Evolutionary conservation across 2,888 invertebrate genomes (phyloP).

Genomic region (Lomographa bimaculata): DNA sequence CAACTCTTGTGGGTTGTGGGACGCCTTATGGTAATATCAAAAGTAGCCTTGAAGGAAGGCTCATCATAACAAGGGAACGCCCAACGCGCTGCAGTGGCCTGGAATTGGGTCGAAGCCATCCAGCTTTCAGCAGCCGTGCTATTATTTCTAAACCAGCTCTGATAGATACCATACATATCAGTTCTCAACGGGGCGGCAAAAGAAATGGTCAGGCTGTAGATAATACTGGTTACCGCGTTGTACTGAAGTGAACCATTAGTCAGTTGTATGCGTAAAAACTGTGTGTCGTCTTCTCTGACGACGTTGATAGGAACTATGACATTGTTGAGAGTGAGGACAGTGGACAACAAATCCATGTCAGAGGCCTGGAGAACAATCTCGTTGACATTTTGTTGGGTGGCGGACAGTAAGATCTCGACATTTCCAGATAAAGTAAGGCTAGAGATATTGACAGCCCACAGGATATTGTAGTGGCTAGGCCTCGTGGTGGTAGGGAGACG

Average conservation of each 20-base stretch:
- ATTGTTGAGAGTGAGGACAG: conserved; percentile 55
- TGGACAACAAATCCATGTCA: conserved; percentile 52
- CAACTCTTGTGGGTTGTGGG: conserved; percentile 72
- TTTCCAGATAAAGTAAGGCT: conserved; percentile 54
- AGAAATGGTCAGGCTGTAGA: conserved; percentile 49
- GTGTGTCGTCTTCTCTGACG: conserved; percentile 38
- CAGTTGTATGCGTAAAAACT: conserved; percentile 53
- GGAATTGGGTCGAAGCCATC: conserved; percentile 88
- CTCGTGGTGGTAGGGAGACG: conserved; percentile 74
- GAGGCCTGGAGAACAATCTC: conserved; percentile 63
- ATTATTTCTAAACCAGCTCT: conserved; percentile 63
- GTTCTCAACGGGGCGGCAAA: conserved; percentile 56
- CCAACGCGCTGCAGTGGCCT: conserved; percentile 86
- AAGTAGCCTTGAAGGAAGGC: conserved; percentile 91
- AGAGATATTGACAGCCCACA: conserved; percentile 67
- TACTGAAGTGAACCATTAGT: conserved; percentile 34
- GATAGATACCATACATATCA: conserved; percentile 74
- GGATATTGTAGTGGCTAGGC: conserved; percentile 79
- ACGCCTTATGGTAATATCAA: conserved; percentile 86
- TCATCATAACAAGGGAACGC: conserved; percentile 93
- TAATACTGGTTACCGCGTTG: conserved; percentile 35
- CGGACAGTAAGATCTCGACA: conserved; percentile 56
- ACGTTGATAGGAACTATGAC: conserved; percentile 26
- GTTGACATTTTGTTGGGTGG: conserved; percentile 50
- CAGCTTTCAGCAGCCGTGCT: conserved; percentile 52